Evolutionary conservation across 1,140 invertebrate species (phyloP), one percentile per base, ranked within the genome.

Genomic region (Anastrepha ludens): DNA sequence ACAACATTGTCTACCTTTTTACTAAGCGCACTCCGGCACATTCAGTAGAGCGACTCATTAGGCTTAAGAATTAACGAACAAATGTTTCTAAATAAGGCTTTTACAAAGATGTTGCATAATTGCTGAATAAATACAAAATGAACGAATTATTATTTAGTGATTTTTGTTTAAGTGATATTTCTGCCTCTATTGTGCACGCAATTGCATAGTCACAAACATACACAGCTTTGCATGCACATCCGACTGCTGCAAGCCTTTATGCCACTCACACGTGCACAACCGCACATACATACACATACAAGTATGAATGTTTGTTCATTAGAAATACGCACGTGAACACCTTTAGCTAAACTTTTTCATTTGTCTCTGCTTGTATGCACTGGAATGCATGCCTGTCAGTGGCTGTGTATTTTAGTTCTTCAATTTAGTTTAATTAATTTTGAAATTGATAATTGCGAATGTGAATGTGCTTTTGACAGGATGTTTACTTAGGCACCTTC

Each of bases 401-500:
- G 20, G 3, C 11, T 88, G 88, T 88, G 89, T 87, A 70, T 91
- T 91, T 91, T 91, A 91, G 91, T 91, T 91, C 91, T 90, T 91
- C 91, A 91, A 91, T 91, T 91, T 90, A 89, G 89, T 90, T 91
- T 90, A 91, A 91, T 91, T 91, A 91, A 91, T 91, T 91, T 91
- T 90, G 89, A 91, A 91, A 91, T 90, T 91, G 89, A 91, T 91
- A 91, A 91, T 89, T 91, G 90, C 88, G 87, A 59, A 47, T 55
- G 62, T 11, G 47, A 85, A 39, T 85, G 44, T 74, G 86, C 86
- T 20, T 87, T 87, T 87, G 65, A 60, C 87, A 87, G 64, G 87
- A 86, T 88, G 74, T 65, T 87, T 87, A 15, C 85, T 39, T 64
- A 86, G 15, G 29, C 85, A 86, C 20, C 58, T 86, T 50, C 60